Evolutionary conservation across 2,797 vertebrate genomes (phyloP).

Genomic region (Ibycter americanus): DNA sequence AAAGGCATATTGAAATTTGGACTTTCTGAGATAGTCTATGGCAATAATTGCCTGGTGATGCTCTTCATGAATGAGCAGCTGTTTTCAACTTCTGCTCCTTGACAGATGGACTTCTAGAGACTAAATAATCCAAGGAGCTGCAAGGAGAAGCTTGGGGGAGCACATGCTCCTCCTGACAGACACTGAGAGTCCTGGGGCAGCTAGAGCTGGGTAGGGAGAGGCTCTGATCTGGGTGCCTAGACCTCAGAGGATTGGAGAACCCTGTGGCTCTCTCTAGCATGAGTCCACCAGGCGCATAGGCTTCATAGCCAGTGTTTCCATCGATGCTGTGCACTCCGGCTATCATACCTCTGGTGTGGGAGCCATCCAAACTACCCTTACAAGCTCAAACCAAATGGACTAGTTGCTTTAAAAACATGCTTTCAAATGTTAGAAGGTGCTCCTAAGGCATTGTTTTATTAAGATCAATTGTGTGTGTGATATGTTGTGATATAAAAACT

Average conservation of each 20-base stretch:
- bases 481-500: neutral
- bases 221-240: neutral
- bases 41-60: neutral
- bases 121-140: neutral
- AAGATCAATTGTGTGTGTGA: neutral
- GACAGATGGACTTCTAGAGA: neutral
- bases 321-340: accelerated
- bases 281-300: neutral
- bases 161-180: neutral
- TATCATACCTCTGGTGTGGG: accelerated
- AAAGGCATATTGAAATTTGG: neutral
- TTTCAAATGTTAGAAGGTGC: neutral
- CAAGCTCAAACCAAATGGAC: neutral
- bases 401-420: neutral
- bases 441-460: neutral
- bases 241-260: neutral
- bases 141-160: neutral
- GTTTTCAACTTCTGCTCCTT: neutral
- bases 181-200: neutral
- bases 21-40: neutral
- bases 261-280: neutral
- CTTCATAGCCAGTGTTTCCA: neutral
- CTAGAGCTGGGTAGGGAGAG: neutral
- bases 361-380: neutral
- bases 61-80: neutral